Evolutionary conservation across 2,888 invertebrate species (phyloP).

Genomic region (Cephus pulcher): DNA sequence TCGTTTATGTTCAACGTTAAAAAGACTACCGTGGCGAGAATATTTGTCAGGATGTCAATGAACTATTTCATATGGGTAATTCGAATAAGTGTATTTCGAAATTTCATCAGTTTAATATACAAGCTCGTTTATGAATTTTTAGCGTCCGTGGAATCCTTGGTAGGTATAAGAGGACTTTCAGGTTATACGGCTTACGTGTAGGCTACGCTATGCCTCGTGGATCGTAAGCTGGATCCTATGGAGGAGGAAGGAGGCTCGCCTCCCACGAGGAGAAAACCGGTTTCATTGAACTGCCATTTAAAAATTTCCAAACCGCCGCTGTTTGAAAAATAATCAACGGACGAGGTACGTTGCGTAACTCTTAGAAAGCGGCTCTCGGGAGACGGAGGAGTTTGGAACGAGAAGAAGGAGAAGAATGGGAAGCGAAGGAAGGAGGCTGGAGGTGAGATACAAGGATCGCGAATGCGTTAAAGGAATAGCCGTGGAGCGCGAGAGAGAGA

Average conservation of each 20-base stretch:
- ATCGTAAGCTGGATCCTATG: background rate
- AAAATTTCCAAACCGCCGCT: slow-evolving; percentile 56
- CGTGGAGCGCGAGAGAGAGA: background rate
- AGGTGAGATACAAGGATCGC: background rate
- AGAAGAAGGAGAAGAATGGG: slow-evolving; percentile 1
- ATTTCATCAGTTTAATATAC: background rate
- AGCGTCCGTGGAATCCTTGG: background rate
- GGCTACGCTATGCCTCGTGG: background rate
- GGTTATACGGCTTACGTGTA: background rate
- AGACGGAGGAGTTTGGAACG: background rate
- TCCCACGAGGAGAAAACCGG: slow-evolving; percentile 52
- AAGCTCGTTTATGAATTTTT: background rate
- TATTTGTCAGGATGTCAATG: background rate
- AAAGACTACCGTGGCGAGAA: background rate
- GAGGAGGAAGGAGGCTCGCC: slow-evolving; percentile 14
- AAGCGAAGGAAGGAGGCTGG: background rate
- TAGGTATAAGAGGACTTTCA: background rate
- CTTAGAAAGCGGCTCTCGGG: slow-evolving; percentile 50
- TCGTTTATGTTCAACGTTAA: background rate
- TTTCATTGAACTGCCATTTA: slow-evolving; percentile 64
- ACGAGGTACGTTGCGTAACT: slow-evolving; percentile 60
- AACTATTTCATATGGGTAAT: background rate
- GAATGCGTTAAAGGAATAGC: background rate
- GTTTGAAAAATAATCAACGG: slow-evolving; percentile 63
- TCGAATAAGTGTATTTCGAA: background rate